These are phyloP conservation scores for Lysandra bellargus DNA, from an alignment of 2,888 invertebrate genomes.

Conservation along the genomic window DNA sequence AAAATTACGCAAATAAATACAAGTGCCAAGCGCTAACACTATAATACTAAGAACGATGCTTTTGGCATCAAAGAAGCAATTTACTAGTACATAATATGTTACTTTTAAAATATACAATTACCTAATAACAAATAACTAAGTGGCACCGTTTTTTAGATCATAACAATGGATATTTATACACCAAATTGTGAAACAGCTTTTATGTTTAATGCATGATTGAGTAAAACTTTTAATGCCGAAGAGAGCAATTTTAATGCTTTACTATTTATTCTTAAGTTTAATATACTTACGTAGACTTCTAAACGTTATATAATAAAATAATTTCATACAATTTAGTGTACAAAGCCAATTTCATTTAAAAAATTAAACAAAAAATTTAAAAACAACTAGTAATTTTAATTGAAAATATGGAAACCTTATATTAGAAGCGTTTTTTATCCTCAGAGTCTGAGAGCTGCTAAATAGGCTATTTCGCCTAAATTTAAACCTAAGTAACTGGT, in stretches of 20 bases:
- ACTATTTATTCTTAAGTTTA: not conserved
- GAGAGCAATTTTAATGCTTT: not conserved
- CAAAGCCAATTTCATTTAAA: not conserved
- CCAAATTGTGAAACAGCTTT: not conserved
- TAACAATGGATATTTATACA: constrained; percentile 13
- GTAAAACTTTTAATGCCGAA: constrained; percentile 1
- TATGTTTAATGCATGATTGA: not conserved
- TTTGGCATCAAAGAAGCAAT: constrained; percentile 29
- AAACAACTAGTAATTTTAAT: constrained; percentile 9
- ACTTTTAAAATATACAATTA: constrained; percentile 33
- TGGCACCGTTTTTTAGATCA: constrained; percentile 32
- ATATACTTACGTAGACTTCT: too few relatives aligned
- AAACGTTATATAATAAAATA: not conserved
- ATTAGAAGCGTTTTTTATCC: constrained; percentile 24
- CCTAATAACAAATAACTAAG: constrained; percentile 33
- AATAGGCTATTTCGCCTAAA: constrained; percentile 1
- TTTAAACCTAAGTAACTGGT: constrained; percentile 14
- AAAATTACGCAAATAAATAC: constrained; percentile 37
- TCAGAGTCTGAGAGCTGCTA: not conserved
- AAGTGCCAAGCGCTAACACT: constrained; percentile 35
- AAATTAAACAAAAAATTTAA: not conserved
- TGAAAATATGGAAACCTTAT: constrained; percentile 13
- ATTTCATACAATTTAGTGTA: not conserved
- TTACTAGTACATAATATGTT: constrained; percentile 29
- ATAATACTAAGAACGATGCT: constrained; percentile 38